Evolutionary conservation across 2,888 invertebrate species (phyloP), one percentile per base, ranked within the genome.

Genomic region (Caenorhabditis virilis): DNA sequence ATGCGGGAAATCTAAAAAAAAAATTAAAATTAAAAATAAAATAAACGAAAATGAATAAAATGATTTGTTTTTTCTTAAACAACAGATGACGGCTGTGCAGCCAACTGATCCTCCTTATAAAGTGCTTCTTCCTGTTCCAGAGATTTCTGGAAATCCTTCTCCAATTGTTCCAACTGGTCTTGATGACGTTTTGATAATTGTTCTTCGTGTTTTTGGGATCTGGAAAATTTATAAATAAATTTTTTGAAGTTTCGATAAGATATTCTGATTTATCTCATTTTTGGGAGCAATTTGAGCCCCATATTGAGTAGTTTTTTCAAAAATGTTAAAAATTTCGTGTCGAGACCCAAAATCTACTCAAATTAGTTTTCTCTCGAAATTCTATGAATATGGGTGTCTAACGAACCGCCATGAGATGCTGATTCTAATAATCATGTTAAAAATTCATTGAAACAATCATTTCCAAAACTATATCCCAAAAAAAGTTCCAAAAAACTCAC

Each of bases 101-200:
- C 81, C 9, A 82, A 68, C 36, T 79, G 71, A 23, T 79, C 72
- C 57, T 82, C 82, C 20, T 70, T 72, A 52, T 78, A 78, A 50
- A 74, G 74, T 51, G 78, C 74, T 35, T 79, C 80, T 56, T 82
- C 82, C 18, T 60, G 72, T 55, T 82, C 81, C 15, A 78, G 26
- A 0, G 76, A 78, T 55, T 73, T 76, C 13, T 64, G 59, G 20
- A 64, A 65, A 41, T 82, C 82, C 20, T 68, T 66, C 20, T 82
- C 78, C 15, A 82, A 63, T 22, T 69, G 59, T n/a, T 79, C 77
- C 11, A 59, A 48, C 47, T 82, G 82, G 45, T 82, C 82, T 4
- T 49, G 30, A 55, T 82, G 82, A 11, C 77, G 71, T 43, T 79
- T 78, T 15, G 66, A 59, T 30, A 82, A 63, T 51, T 82, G 80